Evolutionary conservation across 2,113 vertebrate genomes (phyloP).

Genomic region (Hyla sarda): DNA sequence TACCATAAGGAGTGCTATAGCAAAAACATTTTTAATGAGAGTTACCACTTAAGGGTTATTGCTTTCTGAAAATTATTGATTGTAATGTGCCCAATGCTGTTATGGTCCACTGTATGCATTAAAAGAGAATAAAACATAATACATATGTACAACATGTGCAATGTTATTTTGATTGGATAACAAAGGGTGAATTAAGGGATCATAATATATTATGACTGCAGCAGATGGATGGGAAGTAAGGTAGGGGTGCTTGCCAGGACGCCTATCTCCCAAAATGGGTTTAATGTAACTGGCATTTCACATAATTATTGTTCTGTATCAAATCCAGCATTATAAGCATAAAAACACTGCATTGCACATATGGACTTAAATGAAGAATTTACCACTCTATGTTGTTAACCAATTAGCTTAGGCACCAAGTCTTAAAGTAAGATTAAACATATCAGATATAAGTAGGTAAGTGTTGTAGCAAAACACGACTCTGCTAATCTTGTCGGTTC

Average conservation of each 20-base stretch:
- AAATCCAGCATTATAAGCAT: conserved; percentile 12
- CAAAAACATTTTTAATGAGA: too few relatives aligned
- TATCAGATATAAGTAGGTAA: conserved; percentile 67
- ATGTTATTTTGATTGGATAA: not conserved
- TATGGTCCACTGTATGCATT: not conserved
- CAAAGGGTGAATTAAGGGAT: conserved; percentile 4
- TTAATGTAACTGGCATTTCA: conserved; percentile 34
- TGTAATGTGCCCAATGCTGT: not conserved
- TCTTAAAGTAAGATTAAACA: conserved; percentile 69
- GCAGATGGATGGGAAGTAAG: conserved; percentile 29
- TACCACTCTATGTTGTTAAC: conserved; percentile 61
- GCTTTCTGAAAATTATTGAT: not conserved
- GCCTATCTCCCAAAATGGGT: conserved; percentile 34
- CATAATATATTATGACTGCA: conserved; percentile 14
- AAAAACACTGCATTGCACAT: not conserved
- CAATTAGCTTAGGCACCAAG: conserved; percentile 57
- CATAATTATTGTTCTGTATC: conserved; percentile 22
- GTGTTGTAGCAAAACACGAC: conserved; percentile 72
- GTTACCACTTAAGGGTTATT: not conserved
- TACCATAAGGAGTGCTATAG: too few relatives aligned
- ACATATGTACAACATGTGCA: not conserved
- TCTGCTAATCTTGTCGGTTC: conserved; percentile 70
- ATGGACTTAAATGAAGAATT: conserved; percentile 41
- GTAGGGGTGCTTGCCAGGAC: conserved; percentile 9
- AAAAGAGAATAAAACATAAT: not conserved